Conservation (phyloP, 1,140 invertebrate genomes). For the Parapsyche elsis region DNA sequence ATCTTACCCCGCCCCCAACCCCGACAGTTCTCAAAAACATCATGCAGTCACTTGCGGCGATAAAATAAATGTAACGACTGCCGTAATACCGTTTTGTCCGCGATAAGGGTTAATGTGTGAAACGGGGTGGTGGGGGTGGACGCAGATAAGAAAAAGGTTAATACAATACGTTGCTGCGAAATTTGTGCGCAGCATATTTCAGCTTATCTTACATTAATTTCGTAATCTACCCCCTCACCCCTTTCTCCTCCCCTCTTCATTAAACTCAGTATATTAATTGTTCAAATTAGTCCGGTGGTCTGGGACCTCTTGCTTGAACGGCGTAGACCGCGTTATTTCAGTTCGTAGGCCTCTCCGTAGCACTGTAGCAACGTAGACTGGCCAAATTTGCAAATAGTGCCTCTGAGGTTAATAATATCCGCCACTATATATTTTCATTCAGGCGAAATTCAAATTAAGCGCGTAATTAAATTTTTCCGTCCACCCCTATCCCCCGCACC, state of each 20-base stretch:
- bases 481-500: background rate
- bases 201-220: conserved; percentile 31
- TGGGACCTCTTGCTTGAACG: background rate
- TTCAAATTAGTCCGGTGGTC: conserved; percentile 25
- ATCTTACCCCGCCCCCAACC: background rate
- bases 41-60: conserved; percentile 5
- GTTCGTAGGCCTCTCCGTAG: background rate
- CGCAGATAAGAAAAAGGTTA: conserved; percentile 26
- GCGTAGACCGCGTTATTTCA: too few species aligned
- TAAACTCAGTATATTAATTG: conserved; percentile 30
- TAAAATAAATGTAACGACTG: conserved; percentile 29
- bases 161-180: conserved; percentile 12
- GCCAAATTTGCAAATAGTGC: conserved; percentile 24
- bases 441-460: conserved; percentile 25
- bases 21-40: conserved; percentile 19
- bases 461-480: conserved; percentile 20
- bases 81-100: conserved; percentile 29
- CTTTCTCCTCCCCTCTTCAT: background rate
- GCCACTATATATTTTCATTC: conserved; percentile 31
- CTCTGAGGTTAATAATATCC: conserved; percentile 21
- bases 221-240: background rate
- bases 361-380: background rate
- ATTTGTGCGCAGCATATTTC: conserved; percentile 27
- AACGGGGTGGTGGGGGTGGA: background rate
- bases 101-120: conserved; percentile 33